phyloP scores from a whole-genome alignment of 2,797 vertebrate genomes.

The Hozukius guyotensis region DNA sequence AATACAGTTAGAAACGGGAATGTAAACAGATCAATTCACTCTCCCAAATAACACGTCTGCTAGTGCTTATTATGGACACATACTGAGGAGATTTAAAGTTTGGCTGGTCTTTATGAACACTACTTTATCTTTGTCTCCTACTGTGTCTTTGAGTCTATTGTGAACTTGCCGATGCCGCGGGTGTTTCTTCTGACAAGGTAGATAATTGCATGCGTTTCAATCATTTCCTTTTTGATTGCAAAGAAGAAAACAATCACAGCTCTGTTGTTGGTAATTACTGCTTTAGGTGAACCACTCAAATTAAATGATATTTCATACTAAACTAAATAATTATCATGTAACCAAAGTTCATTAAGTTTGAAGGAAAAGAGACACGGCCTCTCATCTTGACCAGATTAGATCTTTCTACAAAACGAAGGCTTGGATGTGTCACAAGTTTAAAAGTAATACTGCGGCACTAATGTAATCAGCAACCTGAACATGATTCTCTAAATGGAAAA shows the following conservation, averaged over 20 bases:
- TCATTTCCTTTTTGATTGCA: slow-evolving; percentile 17
- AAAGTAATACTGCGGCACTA: neutral
- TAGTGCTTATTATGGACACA: neutral
- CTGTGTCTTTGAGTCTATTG: neutral
- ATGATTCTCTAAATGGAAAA: neutral
- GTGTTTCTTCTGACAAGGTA: neutral
- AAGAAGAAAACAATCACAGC: slow-evolving; percentile 19
- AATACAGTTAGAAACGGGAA: neutral
- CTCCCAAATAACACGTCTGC: neutral
- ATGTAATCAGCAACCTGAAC: neutral
- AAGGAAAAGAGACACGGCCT: neutral
- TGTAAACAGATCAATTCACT: slow-evolving; percentile 14
- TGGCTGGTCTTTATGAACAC: neutral
- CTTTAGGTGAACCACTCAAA: neutral
- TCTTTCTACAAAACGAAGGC: neutral
- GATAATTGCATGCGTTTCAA: slow-evolving; percentile 3
- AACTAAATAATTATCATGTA: neutral
- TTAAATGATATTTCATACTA: neutral
- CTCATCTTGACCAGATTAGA: slow-evolving; percentile 12
- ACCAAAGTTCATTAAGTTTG: slow-evolving; percentile 5
- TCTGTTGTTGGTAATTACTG: neutral
- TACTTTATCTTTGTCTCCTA: neutral
- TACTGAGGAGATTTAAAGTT: slow-evolving; percentile 7
- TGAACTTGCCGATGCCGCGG: neutral
- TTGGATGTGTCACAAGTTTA: neutral